Conservation (phyloP, 2,888 invertebrate genomes). For the Nudaria mundana region DNA sequence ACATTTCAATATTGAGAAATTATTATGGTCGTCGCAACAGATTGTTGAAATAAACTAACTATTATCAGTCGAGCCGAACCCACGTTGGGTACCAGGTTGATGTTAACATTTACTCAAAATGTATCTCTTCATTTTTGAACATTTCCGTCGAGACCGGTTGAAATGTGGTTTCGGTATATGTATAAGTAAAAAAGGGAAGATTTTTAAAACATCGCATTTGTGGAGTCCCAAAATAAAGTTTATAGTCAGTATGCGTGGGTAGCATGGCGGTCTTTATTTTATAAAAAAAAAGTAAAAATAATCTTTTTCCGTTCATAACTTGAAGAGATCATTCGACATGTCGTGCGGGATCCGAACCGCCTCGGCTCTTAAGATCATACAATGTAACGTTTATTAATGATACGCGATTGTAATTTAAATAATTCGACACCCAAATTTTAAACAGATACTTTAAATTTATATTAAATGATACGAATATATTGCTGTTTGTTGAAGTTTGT, state of each 20-base stretch:
- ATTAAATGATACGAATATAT: slow-evolving; percentile 15
- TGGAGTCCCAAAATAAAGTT: slow-evolving; percentile 67
- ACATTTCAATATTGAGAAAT: not conserved
- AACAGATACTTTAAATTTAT: slow-evolving; percentile 11
- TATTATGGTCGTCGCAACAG: slow-evolving; percentile 2
- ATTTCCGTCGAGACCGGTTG: slow-evolving; percentile 48
- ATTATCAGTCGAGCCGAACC: slow-evolving; percentile 24
- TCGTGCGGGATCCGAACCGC: slow-evolving; percentile 11
- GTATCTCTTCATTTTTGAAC: slow-evolving; percentile 48
- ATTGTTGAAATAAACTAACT: too few species aligned
- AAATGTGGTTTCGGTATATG: slow-evolving; percentile 49
- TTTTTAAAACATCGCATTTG: slow-evolving; percentile 53
- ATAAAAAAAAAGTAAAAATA: slow-evolving; percentile 26
- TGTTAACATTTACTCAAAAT: slow-evolving; percentile 42
- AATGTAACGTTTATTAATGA: slow-evolving; percentile 24
- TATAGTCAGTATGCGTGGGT: slow-evolving; percentile 63
- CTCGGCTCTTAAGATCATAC: slow-evolving; percentile 25
- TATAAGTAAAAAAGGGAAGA: slow-evolving; percentile 48
- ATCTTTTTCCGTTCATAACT: slow-evolving; percentile 21
- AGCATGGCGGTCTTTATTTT: slow-evolving; percentile 35
- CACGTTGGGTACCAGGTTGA: slow-evolving; percentile 23
- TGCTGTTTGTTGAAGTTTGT: slow-evolving; percentile 4
- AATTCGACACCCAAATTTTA: slow-evolving; percentile 20
- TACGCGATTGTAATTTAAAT: slow-evolving; percentile 20
- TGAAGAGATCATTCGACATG: slow-evolving; percentile 13